Evolutionary conservation across 2,113 vertebrate species (phyloP).

Genomic region (Bothrops jararaca): DNA sequence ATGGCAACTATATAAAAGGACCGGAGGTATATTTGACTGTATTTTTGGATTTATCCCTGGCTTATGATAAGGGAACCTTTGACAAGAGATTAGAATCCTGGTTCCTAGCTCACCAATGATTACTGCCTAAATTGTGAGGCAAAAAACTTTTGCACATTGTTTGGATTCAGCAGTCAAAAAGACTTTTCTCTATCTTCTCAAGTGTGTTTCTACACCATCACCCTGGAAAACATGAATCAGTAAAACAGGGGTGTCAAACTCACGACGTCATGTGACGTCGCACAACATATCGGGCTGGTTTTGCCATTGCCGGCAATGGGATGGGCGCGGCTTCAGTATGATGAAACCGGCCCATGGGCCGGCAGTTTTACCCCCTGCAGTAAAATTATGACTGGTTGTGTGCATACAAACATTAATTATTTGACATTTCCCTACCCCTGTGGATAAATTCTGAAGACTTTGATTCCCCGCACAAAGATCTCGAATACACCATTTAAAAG

Average conservation of each 20-base stretch:
- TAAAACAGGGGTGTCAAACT: neutral
- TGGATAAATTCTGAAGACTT: slow-evolving; percentile 8
- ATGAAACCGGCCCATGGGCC: no score
- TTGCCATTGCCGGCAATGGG: no score
- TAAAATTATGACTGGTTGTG: neutral
- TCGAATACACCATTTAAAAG: slow-evolving; percentile 23
- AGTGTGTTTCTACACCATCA: neutral
- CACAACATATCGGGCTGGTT: no score
- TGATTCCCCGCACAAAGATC: neutral
- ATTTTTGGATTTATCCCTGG: neutral
- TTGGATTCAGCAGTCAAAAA: slow-evolving; percentile 32
- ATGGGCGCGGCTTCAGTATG: no score
- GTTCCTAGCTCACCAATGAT: neutral
- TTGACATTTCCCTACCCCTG: neutral
- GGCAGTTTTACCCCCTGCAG: neutral
- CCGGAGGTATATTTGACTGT: neutral
- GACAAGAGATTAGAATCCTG: neutral
- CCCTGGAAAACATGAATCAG: neutral
- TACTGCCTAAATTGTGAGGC: neutral
- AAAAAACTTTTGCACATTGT: slow-evolving; percentile 26
- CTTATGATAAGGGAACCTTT: neutral
- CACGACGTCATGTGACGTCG: no score
- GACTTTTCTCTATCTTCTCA: slow-evolving; percentile 18
- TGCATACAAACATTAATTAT: neutral
- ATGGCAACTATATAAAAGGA: neutral